Percentiles rank a stretch among this genome's conserved stretches.
phyloP scores from a whole-genome alignment of 2,113 vertebrate species.

The Pogona vitticeps region DNA sequence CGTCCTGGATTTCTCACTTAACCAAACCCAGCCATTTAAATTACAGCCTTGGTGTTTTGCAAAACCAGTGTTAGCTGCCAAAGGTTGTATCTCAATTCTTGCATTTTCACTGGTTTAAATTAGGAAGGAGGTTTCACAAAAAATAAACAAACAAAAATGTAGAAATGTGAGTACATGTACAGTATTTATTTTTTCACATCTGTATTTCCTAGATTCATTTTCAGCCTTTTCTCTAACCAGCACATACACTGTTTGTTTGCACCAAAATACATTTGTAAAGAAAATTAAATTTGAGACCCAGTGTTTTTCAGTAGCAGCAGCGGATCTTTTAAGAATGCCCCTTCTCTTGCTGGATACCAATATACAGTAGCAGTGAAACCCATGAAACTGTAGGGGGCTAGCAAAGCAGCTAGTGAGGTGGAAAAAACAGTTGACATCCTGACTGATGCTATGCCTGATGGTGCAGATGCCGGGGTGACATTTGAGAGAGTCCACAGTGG shows the following conservation, averaged over 20 bases:
- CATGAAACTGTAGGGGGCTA: too few relatives aligned
- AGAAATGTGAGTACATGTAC: background rate
- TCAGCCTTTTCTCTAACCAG: background rate
- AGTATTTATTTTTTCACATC: background rate
- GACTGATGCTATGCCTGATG: too few relatives aligned
- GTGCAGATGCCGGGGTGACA: too few relatives aligned
- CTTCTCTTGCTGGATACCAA: background rate
- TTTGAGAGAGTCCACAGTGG: too few relatives aligned
- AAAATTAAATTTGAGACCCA: background rate
- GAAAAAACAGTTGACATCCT: too few relatives aligned
- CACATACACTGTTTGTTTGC: background rate
- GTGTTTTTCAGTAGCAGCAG: background rate
- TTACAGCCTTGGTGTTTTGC: background rate
- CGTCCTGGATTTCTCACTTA: slow-evolving; percentile 36
- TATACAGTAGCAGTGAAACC: too few relatives aligned
- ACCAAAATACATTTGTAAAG: background rate
- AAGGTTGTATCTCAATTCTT: slow-evolving; percentile 23
- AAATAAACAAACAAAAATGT: background rate
- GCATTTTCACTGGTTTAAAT: slow-evolving; percentile 33
- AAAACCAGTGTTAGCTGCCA: slow-evolving; percentile 22
- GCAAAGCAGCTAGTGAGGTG: too few relatives aligned
- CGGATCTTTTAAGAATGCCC: background rate
- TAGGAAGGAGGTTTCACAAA: slow-evolving; percentile 3
- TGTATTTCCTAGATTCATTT: background rate
- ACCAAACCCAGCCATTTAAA: slow-evolving; percentile 35